Conservation (phyloP, 2,113 vertebrate species). For the Murina feae region DNA sequence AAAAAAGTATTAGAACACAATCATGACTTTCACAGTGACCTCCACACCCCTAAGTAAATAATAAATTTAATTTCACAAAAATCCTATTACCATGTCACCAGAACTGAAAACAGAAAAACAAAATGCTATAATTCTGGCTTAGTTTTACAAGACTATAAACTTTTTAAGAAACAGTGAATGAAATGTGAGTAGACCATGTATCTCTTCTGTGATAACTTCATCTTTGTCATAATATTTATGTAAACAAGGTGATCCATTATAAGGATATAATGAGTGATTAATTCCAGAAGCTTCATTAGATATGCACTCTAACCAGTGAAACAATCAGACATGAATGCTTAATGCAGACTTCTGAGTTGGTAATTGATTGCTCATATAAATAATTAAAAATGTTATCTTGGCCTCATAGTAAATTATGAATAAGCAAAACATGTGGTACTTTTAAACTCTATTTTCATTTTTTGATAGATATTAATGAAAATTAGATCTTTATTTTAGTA, state of each 20-base stretch:
- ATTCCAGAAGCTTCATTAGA: neutral
- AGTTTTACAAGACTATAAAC: neutral
- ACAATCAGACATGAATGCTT: slow-evolving; percentile 11
- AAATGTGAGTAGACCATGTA: neutral
- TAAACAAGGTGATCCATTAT: slow-evolving; percentile 31
- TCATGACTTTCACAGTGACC: neutral
- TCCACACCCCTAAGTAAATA: neutral
- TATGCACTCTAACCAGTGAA: slow-evolving; percentile 4
- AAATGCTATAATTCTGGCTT: slow-evolving; percentile 23
- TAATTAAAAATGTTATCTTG: slow-evolving; percentile 44
- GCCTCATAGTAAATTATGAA: neutral
- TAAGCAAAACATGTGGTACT: neutral
- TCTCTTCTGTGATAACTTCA: neutral
- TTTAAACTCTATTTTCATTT: neutral
- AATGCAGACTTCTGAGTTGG: neutral
- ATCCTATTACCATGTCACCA: neutral
- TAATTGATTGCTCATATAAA: slow-evolving; percentile 17
- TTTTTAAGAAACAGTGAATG: neutral
- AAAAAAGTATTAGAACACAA: neutral
- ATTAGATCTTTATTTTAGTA: slow-evolving; percentile 26
- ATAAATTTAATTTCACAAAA: slow-evolving; percentile 8
- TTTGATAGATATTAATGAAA: neutral
- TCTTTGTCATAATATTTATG: slow-evolving; percentile 1
- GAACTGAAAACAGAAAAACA: neutral
- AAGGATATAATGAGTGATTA: neutral